These are phyloP conservation scores for Megamerina dolium DNA, from an alignment of 2,888 invertebrate species.

Conservation along the genomic window DNA sequence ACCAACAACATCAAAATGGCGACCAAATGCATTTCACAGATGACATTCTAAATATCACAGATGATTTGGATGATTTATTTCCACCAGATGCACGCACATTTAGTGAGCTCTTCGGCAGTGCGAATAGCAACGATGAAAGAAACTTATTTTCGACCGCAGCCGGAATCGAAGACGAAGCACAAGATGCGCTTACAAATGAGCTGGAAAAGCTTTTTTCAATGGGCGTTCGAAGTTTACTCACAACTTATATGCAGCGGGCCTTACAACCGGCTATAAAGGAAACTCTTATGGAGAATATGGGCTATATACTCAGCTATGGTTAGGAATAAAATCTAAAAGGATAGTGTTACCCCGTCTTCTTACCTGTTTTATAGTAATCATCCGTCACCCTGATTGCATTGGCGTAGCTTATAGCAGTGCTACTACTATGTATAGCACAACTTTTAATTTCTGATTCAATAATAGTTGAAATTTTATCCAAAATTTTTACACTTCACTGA, in stretches of 20 bases:
- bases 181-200: conserved; percentile 66
- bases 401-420: no score
- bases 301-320: conserved; percentile 80
- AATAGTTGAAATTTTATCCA: no score
- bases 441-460: no score
- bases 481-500: no score
- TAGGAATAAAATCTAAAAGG: conserved; percentile 47
- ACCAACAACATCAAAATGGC: conserved; percentile 6
- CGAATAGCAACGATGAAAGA: conserved; percentile 15
- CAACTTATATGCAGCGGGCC: conserved; percentile 77
- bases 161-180: conserved; percentile 50
- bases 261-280: conserved; percentile 80
- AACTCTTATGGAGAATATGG: conserved; percentile 80
- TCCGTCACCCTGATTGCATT: no score
- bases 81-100: conserved; percentile 44
- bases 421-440: no score
- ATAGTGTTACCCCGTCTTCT: no score
- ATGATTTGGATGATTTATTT: conserved; percentile 37
- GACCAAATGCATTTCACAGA: conserved; percentile 39
- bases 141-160: conserved; percentile 1
- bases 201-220: conserved; percentile 80
- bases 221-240: conserved; percentile 73
- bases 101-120: conserved; percentile 35
- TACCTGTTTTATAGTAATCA: no score
- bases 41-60: conserved; percentile 38